phyloP scores from a whole-genome alignment of 2,888 invertebrate genomes.

The Heteromurus nitidus region DNA sequence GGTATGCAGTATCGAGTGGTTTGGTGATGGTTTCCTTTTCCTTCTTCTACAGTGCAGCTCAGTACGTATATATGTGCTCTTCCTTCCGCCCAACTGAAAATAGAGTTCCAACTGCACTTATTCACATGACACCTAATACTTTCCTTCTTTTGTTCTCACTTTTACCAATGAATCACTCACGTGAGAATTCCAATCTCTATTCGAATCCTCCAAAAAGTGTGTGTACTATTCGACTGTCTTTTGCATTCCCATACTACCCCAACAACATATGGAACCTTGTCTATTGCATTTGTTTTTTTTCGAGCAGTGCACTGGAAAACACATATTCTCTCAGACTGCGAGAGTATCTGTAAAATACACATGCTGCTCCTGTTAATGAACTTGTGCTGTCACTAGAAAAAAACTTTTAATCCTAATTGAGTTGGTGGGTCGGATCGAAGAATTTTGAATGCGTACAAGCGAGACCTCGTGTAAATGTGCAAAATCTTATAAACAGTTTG shows the following conservation, averaged over 20 bases:
- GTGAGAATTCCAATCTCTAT: constrained; percentile 6
- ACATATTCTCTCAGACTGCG: no score
- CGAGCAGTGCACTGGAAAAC: background rate
- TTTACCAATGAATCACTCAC: constrained; percentile 24
- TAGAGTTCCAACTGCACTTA: constrained; percentile 4
- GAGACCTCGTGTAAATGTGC: no score
- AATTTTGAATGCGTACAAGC: no score
- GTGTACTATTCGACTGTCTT: no score
- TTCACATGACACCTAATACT: constrained; percentile 27
- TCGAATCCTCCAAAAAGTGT: no score
- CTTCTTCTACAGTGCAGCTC: background rate
- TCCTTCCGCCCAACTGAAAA: background rate
- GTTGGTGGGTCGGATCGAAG: no score
- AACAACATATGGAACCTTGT: background rate
- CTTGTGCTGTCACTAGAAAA: background rate
- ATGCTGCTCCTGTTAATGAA: background rate
- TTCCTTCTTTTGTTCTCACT: constrained; percentile 13
- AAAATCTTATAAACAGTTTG: no score
- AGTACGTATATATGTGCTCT: background rate
- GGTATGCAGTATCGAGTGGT: background rate
- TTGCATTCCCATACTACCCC: no score
- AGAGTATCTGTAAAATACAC: no score
- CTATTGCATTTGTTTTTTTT: background rate
- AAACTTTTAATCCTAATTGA: no score
- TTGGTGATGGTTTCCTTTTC: background rate